Evolutionary conservation across 1,140 invertebrate species (phyloP), one percentile per base, ranked within the genome.

Genomic region (Probaryconus sp.): DNA sequence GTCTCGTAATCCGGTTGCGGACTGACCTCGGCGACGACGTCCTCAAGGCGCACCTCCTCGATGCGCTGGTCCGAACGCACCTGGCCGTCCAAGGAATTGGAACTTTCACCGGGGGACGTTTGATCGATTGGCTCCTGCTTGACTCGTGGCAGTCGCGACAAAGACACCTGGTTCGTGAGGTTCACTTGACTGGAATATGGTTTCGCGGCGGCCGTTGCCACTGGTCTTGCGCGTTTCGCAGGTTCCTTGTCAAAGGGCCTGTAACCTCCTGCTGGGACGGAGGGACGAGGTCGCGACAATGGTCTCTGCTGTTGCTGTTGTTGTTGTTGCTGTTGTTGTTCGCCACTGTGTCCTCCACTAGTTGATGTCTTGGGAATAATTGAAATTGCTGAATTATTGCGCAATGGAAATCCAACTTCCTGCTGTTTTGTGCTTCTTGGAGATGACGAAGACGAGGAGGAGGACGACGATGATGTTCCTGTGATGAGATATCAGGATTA

Each of bases 371-470:
- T 91, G 13, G 92, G 91, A 61, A 91, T 91, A 17, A 92, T 91
- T 16, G 92, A 91, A 21, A 92, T 90, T 1, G 91, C 91, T 5
- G 92, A 90, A 73, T 92, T 92, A 73, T 91, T 91, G 76, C 92
- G 91, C 24, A 93, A 84, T 0, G 91, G 89, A 30, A 88, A 87
- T 1, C 83, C 77, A 24, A 88, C 78, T 17, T 91, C 90, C 0
- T 90, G 89, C 3, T 14, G 13, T 56, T 91, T 89, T 24, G 84
- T 86, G n/a, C 83, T 86, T 45, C 88, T 83, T 35, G 83, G 81
- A 3, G 85, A 81, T 5, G 89, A 85, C 37, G 80, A 83, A 1
- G 87, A 85, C 76, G 89, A 63, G 74, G 88, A 89, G 89, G 61
- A 37, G n/a, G 47, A 53, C 42, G 24, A 28, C 10, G 24, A 33